These are phyloP conservation scores for Balaeniceps rex DNA, from an alignment of 2,113 vertebrate species.

Conservation along the genomic window DNA sequence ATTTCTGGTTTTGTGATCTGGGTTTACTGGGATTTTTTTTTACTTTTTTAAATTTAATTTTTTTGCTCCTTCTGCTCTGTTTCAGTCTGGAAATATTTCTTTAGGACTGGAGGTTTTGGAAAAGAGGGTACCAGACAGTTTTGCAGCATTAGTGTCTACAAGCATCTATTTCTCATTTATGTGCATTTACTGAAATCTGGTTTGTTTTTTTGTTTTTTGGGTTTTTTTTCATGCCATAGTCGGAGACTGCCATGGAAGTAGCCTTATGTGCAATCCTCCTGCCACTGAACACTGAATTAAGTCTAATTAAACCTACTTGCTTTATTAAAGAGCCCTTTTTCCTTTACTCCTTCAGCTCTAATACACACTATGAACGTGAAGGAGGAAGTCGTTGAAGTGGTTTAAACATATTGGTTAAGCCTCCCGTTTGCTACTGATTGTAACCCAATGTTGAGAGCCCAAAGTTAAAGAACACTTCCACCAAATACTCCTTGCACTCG, in stretches of 20 bases:
- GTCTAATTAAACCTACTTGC: conserved; percentile 24
- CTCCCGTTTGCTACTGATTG: not conserved
- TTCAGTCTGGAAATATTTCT: not conserved
- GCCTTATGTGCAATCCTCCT: not conserved
- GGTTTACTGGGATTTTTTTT: not conserved
- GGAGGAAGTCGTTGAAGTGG: conserved; percentile 2
- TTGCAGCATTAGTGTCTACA: not conserved
- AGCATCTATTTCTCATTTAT: not conserved
- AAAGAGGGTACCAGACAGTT: not conserved
- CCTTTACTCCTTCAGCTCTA: not conserved
- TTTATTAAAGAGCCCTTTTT: conserved; percentile 6
- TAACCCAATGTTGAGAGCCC: not conserved
- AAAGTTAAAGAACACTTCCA: not conserved
- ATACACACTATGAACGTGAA: not conserved
- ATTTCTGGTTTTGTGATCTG: not conserved
- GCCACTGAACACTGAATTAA: not conserved
- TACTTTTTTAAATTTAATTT: not conserved
- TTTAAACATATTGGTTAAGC: not conserved
- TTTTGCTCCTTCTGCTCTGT: not conserved
- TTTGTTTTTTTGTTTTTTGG: not conserved
- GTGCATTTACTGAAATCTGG: not conserved
- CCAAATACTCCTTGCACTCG: not conserved
- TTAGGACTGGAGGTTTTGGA: not conserved
- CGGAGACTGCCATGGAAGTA: not conserved
- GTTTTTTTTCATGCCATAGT: not conserved